phyloP scores from a whole-genome alignment of 2,113 vertebrate species.

The Polyodon spathula region DNA sequence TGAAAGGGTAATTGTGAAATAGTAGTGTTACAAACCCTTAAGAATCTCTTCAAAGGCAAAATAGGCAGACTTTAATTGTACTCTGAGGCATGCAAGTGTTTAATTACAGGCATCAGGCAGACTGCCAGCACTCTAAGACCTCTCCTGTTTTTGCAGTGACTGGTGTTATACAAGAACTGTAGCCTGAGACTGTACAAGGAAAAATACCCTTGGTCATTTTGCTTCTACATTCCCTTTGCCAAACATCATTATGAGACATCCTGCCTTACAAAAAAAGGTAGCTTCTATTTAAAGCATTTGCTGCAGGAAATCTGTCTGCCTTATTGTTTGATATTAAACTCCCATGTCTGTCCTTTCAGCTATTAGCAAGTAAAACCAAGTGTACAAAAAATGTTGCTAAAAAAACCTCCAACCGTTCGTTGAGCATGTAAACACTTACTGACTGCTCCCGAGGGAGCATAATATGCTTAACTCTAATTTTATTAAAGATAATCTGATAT shows the following conservation, averaged over 20 bases:
- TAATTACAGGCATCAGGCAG: slow-evolving; percentile 21
- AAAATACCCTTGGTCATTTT: neutral
- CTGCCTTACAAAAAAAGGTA: neutral
- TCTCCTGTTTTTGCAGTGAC: slow-evolving; percentile 14
- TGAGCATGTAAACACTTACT: no score
- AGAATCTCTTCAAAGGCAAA: slow-evolving; percentile 29
- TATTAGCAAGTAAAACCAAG: no score
- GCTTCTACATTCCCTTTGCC: neutral
- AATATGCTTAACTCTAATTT: no score
- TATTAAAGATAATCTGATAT: no score
- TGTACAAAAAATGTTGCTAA: no score
- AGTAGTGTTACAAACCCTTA: slow-evolving; percentile 34
- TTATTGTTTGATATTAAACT: no score
- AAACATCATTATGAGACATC: neutral
- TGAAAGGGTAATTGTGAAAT: slow-evolving; percentile 48
- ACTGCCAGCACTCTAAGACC: slow-evolving; percentile 14
- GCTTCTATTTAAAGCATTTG: neutral
- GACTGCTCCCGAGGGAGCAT: no score
- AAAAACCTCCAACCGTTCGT: no score
- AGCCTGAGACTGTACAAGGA: neutral
- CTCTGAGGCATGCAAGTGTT: slow-evolving; percentile 14
- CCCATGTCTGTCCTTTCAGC: no score
- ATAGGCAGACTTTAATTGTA: slow-evolving; percentile 20
- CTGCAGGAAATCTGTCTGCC: no score
- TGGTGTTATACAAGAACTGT: neutral